These are phyloP conservation scores for Lacerta bilineata DNA, from an alignment of 2,797 vertebrate genomes.

Conservation along the genomic window DNA sequence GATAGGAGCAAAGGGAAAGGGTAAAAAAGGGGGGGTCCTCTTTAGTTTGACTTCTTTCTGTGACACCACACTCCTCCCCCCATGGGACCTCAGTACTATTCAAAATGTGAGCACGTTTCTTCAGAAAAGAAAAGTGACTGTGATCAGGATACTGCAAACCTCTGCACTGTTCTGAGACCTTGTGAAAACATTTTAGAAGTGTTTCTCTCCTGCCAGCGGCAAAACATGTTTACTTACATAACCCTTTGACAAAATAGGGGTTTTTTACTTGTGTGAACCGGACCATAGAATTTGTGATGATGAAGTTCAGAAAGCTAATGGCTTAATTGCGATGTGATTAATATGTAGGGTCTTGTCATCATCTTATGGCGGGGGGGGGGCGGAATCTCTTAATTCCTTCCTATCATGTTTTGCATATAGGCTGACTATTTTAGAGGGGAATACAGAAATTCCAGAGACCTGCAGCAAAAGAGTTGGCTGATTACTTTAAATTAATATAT, in stretches of 20 bases:
- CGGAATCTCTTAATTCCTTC: no score
- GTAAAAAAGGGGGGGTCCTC: not conserved
- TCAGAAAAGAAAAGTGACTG: not conserved
- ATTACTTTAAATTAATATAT: no score
- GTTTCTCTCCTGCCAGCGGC: not conserved
- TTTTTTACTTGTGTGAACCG: not conserved
- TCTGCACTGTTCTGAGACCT: not conserved
- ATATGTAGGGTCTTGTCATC: no score
- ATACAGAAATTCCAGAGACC: no score
- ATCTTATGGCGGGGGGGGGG: no score
- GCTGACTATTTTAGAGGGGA: no score
- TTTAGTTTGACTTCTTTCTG: not conserved
- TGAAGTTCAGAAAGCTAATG: not conserved
- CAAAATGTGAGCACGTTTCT: not conserved
- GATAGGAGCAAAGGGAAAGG: not conserved
- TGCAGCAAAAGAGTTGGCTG: no score
- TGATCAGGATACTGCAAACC: not conserved
- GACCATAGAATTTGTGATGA: not conserved
- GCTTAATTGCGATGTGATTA: no score
- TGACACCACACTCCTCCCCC: not conserved
- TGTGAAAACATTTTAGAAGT: not conserved
- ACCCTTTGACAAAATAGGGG: not conserved
- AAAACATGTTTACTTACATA: not conserved
- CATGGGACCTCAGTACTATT: not conserved
- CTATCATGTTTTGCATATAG: no score